Base-by-base conservation (phyloP, 2,113 vertebrate species). In the Callopanchax toddi region DNA sequence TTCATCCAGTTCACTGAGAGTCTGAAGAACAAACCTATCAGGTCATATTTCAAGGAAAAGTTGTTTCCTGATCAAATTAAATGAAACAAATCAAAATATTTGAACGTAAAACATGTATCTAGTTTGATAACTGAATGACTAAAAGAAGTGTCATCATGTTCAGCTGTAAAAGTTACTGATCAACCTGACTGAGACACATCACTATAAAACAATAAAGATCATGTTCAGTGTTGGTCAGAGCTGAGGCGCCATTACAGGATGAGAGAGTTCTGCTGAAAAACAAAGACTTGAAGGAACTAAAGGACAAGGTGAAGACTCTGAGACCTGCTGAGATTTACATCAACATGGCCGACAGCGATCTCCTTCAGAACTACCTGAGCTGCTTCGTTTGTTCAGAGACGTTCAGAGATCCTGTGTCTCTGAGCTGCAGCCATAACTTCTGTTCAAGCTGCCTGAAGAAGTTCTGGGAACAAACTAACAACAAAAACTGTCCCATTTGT, bases 401-500 rank as follows among this genome's bases (percentile, higher is more conserved):
- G 5, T 78, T 78, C 51, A 71, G 15, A 50, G 79, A 82, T 52
- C 79, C 74, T 26, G 57, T 82, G 12, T 32, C 57, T 44, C 40
- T 58, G 17, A 58, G 55, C 22, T 58, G 55, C n/a, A 40, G 32
- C 44, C 43, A 84, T 66, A 74, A 12, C 29, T 82, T 79, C 67
- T 86, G 81, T 59, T 79, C 39, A 37, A 74, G 36, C 55, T 58
- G 55, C 39, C 39, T 58, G 23, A 23, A 58, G 11, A 58, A 4
- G 25, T 58, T 44, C 39, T 58, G 55, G 55, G 11, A 43, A 29
- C 23, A 44, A 57, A 2, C 21, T 60, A 7, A 44, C 6, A 77
- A 42, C 58, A 74, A 16, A 26, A 76, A 59, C 16, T 85, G 78
- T 76, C 60, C 42, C 0, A 46, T 81, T 16, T 85, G 75, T 74